These are phyloP conservation scores for Phenganax marumi DNA, from an alignment of 92 coral and sea anemone species.

Conservation along the genomic window DNA sequence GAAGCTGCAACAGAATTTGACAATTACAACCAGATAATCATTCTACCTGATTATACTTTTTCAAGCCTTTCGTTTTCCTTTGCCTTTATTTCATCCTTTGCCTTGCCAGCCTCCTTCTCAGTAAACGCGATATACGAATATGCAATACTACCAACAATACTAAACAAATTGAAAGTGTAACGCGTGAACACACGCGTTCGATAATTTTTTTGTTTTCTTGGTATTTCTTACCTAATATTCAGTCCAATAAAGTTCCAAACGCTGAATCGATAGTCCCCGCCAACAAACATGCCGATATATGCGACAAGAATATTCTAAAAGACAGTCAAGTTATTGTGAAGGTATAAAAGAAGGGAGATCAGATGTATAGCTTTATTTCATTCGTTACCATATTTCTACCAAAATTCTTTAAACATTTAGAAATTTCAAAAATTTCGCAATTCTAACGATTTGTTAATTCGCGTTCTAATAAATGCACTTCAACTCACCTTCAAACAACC, in stretches of 20 bases:
- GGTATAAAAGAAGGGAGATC: too few species aligned
- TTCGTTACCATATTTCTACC: background rate
- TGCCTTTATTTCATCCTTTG: background rate
- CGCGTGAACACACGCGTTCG: background rate
- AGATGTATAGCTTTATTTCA: too few species aligned
- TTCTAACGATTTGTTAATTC: too few species aligned
- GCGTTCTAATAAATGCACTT: too few species aligned
- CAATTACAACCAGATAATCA: too few species aligned
- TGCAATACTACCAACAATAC: conserved; percentile 79
- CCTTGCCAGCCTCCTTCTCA: conserved; percentile 56
- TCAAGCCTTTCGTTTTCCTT: background rate
- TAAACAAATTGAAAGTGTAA: conserved; percentile 31
- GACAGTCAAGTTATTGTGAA: too few species aligned
- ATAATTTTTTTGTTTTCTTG: background rate
- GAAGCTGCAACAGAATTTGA: too few species aligned
- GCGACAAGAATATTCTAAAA: conserved; percentile 87
- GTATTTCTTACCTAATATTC: conserved; percentile 71
- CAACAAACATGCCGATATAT: conserved; percentile 88
- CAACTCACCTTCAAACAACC: conserved; percentile 84
- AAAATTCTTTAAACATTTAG: too few species aligned
- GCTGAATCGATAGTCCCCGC: conserved; percentile 86
- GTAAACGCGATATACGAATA: conserved; percentile 87
- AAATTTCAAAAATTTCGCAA: too few species aligned
- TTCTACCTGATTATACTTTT: too few species aligned
- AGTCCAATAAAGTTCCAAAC: conserved; percentile 77